Evolutionary conservation across 2,113 vertebrate species (phyloP).

Genomic region (Vireo altiloquus): DNA sequence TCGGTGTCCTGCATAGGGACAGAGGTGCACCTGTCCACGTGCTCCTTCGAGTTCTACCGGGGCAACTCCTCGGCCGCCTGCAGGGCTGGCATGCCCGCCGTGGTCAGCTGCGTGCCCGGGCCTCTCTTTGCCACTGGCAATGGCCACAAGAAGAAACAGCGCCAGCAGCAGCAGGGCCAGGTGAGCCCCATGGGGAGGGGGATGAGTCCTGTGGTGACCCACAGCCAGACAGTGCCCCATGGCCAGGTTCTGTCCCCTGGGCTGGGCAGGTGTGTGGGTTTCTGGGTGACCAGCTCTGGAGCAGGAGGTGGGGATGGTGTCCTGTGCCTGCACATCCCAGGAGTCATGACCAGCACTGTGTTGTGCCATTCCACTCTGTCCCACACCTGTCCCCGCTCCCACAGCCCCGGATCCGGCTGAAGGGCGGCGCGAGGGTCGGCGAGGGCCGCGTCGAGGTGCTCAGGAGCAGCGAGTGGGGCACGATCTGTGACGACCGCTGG

Average conservation of each 20-base stretch:
- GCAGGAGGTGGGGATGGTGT: neutral
- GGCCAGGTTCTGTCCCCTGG: neutral
- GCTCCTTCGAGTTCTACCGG: constrained; percentile 84
- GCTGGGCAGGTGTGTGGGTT: fast-evolving
- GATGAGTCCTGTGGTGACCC: fast-evolving
- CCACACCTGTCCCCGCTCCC: neutral
- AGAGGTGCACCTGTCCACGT: constrained; percentile 90
- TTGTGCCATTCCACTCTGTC: fast-evolving
- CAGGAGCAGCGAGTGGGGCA: constrained; percentile 88
- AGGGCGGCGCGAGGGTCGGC: constrained; percentile 82
- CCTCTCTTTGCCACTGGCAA: constrained; percentile 71
- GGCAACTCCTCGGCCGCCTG: constrained; percentile 78
- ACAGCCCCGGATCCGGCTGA: constrained; percentile 82
- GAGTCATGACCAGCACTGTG: neutral
- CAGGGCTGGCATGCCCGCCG: constrained; percentile 75
- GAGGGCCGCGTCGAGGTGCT: constrained; percentile 94
- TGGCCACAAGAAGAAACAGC: constrained; percentile 79
- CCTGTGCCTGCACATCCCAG: neutral
- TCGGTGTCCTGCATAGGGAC: constrained; percentile 86
- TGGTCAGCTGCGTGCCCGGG: constrained; percentile 88
- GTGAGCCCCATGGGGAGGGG: neutral
- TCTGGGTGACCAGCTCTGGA: fast-evolving
- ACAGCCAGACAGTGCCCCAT: neutral
- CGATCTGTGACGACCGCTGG: constrained; percentile 93
- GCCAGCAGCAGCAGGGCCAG: constrained; percentile 65